Evolutionary conservation across 2,113 vertebrate genomes (phyloP), one percentile per base, ranked within the genome.

Genomic region (Mesocricetus auratus): DNA sequence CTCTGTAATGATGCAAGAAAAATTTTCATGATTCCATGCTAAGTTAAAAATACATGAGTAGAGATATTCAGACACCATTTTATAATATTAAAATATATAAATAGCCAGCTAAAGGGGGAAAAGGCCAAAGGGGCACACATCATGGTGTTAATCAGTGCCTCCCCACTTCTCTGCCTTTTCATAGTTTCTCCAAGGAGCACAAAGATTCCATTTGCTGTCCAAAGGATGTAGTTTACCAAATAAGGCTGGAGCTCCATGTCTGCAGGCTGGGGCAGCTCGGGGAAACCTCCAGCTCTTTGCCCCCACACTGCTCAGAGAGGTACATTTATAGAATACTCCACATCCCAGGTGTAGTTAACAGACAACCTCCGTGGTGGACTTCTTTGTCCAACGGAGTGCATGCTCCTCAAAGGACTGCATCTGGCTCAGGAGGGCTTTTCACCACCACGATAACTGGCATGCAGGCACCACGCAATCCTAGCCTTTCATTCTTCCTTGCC

Each of bases 1-100:
- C 31, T 94, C 47, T 90, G 33, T 87, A 69, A 95, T 39, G 53
- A 94, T 78, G 85, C 0, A 81, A 3, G 33, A 77, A 74, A 86
- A 42, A 22, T n/a, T 39, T 58, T 47, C n/a, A 85, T 83, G 73
- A 94, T 50, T 62, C 19, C 33, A 85, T n/a, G 39, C 21, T 90
- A 78, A 91, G 45, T 94, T 97, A 85, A 93, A 97, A 91, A 93
- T 88, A 92, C 19, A 39, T 90, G 82, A 96, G 45, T 56, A 53
- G 13, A 77, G 94, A n/a, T 26, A 79, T 81, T 96, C 78, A 85
- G 58, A 93, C 56, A 62, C 60, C 90, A 91, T 78, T 79, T 91
- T 71, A 26, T n/a, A 87, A 93, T 89, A 91, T 93, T 78, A 92
- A 88, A 92, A 95, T 68, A 90, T 56, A 85, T 33, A 95, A 78